Evolutionary conservation across 2,888 invertebrate species (phyloP).

Genomic region (Rotaria sp.): DNA sequence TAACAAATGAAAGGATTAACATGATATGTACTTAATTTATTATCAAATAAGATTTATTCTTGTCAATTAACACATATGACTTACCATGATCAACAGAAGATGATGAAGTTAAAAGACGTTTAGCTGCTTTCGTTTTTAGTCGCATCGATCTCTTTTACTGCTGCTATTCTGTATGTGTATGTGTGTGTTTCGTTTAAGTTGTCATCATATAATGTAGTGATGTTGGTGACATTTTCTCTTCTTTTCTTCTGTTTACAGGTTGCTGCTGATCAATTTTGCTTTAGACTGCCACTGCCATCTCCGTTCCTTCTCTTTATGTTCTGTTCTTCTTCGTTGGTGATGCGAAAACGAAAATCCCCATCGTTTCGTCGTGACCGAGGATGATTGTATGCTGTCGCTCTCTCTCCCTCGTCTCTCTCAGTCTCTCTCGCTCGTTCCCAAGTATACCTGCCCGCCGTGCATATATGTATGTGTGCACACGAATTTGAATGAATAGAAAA

Average conservation of each 20-base stretch:
- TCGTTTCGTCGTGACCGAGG: constrained; percentile 14
- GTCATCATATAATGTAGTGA: constrained; percentile 18
- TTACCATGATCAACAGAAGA: neutral
- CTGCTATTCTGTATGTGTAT: neutral
- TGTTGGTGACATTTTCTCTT: constrained; percentile 12
- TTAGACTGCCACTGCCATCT: constrained; percentile 16
- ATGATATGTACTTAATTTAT: neutral
- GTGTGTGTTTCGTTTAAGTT: constrained; percentile 3
- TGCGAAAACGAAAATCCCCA: constrained; percentile 19
- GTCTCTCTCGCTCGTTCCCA: neutral
- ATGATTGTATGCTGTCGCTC: neutral
- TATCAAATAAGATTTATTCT: constrained; percentile 5
- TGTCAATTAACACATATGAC: neutral
- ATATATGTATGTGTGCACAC: constrained; percentile 15
- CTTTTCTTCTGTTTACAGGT: constrained; percentile 21
- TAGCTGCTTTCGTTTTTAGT: constrained; percentile 11
- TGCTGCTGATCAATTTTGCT: constrained; percentile 19
- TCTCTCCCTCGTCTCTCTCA: neutral
- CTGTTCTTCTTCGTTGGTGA: constrained; percentile 21
- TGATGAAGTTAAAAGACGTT: neutral
- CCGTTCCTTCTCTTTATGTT: constrained; percentile 9
- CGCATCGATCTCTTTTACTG: constrained; percentile 9
- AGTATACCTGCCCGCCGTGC: constrained; percentile 12
- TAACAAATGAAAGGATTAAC: neutral
- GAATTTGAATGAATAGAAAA: constrained; percentile 15